Conservation (phyloP, 2,797 vertebrate species). For the Apogon talboti region DNA sequence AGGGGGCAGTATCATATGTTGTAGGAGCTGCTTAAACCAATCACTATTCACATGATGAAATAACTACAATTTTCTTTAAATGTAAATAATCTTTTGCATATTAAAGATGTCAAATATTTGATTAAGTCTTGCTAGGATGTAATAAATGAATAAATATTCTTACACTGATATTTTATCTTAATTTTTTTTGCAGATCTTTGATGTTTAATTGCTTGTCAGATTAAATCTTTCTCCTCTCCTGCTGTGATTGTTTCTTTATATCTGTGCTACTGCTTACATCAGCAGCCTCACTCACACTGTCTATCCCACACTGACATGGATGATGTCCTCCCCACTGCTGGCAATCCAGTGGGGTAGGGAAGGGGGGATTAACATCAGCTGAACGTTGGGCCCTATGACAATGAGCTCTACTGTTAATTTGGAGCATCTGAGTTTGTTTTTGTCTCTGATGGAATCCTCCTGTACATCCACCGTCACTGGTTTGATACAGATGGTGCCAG, state of each 20-base stretch:
- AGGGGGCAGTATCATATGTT: slow-evolving; percentile 54
- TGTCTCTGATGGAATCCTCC: not conserved
- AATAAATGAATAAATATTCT: not conserved
- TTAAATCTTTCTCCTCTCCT: slow-evolving; percentile 10
- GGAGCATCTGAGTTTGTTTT: slow-evolving; percentile 7
- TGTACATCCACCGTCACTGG: not conserved
- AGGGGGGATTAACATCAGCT: slow-evolving; percentile 37
- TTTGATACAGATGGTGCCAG: slow-evolving; percentile 18
- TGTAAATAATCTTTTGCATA: not conserved
- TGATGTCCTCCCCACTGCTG: slow-evolving; percentile 22
- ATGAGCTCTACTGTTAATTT: slow-evolving; percentile 2
- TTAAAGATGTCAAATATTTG: not conserved
- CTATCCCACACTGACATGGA: slow-evolving; percentile 26
- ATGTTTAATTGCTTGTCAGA: not conserved
- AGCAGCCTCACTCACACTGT: slow-evolving; percentile 8
- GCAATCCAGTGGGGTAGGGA: not conserved
- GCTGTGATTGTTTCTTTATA: slow-evolving; percentile 9
- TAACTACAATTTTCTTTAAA: not conserved
- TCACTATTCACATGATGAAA: not conserved
- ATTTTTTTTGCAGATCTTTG: not conserved
- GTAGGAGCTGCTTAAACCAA: not conserved
- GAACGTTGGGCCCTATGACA: slow-evolving; percentile 5
- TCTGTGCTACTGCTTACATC: slow-evolving; percentile 17
- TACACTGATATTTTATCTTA: not conserved
- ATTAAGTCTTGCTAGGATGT: not conserved